Evolutionary conservation across 2,888 invertebrate species (phyloP).

Genomic region (Chrysolina oricalcia): DNA sequence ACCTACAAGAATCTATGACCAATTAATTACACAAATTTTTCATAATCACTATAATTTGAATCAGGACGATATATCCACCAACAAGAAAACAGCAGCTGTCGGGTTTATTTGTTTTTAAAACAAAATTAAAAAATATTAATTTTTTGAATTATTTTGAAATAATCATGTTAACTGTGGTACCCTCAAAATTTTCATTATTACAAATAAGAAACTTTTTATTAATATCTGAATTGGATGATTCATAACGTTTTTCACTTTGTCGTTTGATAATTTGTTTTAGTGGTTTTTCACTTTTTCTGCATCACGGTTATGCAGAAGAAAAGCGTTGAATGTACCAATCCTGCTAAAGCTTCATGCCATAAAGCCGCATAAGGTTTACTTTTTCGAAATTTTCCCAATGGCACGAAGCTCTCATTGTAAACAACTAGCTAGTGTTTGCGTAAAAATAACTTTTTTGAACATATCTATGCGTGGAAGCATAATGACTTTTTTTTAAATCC

Average conservation of each 20-base stretch:
- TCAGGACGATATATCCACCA: slow-evolving; percentile 19
- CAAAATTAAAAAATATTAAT: slow-evolving; percentile 1
- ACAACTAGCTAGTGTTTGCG: not conserved
- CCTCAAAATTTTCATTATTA: slow-evolving; percentile 6
- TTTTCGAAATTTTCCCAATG: not conserved
- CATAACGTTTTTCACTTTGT: slow-evolving; percentile 3
- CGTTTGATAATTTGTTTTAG: slow-evolving; percentile 13
- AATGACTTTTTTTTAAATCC: slow-evolving; percentile 26
- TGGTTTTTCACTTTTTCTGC: slow-evolving; percentile 22
- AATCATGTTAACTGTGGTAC: not conserved
- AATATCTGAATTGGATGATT: not conserved
- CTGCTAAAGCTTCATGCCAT: slow-evolving; percentile 1
- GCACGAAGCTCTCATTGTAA: slow-evolving; percentile 11
- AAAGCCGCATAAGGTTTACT: not conserved
- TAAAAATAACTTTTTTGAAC: not conserved
- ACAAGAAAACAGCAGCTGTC: slow-evolving; percentile 22
- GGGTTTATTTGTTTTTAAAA: slow-evolving; percentile 7
- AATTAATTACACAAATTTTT: slow-evolving; percentile 2
- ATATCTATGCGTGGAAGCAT: slow-evolving; percentile 19
- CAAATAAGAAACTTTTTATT: slow-evolving; percentile 5
- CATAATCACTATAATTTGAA: slow-evolving; percentile 9
- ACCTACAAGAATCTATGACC: slow-evolving; percentile 1
- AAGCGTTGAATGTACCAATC: not conserved
- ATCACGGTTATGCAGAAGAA: not conserved
- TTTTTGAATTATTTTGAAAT: slow-evolving; percentile 3